phyloP scores from a whole-genome alignment of 1,140 invertebrate species.

The Cherax destructor region DNA sequence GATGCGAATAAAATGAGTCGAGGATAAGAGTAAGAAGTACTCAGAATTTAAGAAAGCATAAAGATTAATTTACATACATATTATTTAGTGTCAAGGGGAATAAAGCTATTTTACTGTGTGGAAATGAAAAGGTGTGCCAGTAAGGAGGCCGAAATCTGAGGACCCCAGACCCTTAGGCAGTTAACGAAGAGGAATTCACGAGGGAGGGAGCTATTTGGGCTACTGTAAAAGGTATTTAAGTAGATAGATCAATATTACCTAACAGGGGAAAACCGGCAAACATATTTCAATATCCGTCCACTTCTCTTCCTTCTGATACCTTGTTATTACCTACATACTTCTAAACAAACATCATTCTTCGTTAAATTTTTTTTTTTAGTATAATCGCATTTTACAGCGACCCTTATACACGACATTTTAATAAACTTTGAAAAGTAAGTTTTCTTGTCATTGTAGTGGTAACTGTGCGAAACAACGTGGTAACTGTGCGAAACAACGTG shows the following conservation, averaged over 20 bases:
- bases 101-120: background rate
- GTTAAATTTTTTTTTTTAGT: no score
- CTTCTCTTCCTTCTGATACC: background rate
- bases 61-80: background rate
- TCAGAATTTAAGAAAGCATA: background rate
- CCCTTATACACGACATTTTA: no score
- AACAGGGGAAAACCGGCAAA: background rate
- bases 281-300: background rate
- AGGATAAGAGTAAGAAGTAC: background rate
- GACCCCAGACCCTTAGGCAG: constrained; percentile 6
- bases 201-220: constrained; percentile 21
- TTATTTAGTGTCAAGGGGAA: background rate
- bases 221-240: constrained; percentile 20
- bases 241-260: constrained; percentile 5
- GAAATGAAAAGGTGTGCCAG: background rate
- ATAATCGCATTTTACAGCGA: no score
- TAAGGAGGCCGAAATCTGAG: background rate
- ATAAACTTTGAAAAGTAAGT: no score
- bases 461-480: background rate
- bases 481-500: background rate
- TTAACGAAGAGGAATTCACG: constrained; percentile 49
- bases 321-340: background rate
- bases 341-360: background rate
- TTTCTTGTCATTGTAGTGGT: no score
- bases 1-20: background rate